Percentiles rank a stretch among this genome's conserved stretches.
Evolutionary conservation across 2,113 vertebrate genomes (phyloP).

Genomic region (Prinia subflava): DNA sequence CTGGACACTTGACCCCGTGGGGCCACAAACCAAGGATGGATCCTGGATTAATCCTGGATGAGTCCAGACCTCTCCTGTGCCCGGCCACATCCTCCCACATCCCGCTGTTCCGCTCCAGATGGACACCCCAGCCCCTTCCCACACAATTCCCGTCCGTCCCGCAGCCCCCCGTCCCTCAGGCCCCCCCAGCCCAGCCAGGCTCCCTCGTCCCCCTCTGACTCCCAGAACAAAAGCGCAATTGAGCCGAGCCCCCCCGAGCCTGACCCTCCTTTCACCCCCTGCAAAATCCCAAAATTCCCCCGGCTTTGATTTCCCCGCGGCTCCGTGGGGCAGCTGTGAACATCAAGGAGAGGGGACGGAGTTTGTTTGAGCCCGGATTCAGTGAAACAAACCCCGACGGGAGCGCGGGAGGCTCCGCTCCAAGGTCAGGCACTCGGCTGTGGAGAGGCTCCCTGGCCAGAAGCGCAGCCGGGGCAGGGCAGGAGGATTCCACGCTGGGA

Average conservation of each 20-base stretch:
- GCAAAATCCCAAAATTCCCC: background rate
- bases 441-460: background rate
- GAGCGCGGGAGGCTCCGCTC: background rate
- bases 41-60: no score
- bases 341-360: background rate
- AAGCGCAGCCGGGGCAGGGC: fast-evolving
- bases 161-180: background rate
- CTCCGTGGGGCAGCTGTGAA: background rate
- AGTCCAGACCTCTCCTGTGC: background rate
- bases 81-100: background rate
- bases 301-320: background rate
- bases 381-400: background rate
- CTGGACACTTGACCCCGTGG: background rate
- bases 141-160: background rate
- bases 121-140: background rate
- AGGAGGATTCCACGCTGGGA: background rate
- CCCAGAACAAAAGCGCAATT: background rate
- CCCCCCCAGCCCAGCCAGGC: background rate
- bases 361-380: background rate
- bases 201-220: fast-evolving
- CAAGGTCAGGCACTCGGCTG: background rate
- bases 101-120: background rate
- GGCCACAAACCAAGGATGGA: no score
- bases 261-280: background rate
- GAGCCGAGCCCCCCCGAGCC: background rate